Evolutionary conservation across 64 coral and sea anemone genomes (phyloP), one percentile per base, ranked within the genome.

Genomic region (Pocillopora damicornis): DNA sequence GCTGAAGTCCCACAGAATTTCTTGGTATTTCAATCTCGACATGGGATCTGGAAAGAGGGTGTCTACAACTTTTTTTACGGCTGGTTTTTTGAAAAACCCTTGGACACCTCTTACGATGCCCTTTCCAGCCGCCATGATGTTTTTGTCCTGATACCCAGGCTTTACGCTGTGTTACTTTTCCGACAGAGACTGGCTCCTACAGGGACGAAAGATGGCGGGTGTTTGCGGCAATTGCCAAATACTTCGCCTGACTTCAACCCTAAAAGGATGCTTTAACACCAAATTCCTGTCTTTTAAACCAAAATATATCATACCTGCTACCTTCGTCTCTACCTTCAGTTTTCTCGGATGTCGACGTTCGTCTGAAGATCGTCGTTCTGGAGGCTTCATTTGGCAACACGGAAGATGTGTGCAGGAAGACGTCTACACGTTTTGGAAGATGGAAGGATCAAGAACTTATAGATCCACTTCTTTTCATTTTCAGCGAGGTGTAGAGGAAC

Each of bases 1-100:
- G 30, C 88, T 95, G 37, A 99, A 99, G 76, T 95, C 88, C 90
- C 97, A 95, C 56, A 99, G 58, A 83, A 99, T 90, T 73, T 90
- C 79, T 38, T 95, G 87, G 26, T 89, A 89, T 59, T 91, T 92
- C 16, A 93, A 97, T 18, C 93, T 81, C 58, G 93, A 83, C 94
- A 97, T 97, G 13, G 94, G 94, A 66, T 97, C 94, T 2, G 94
- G 94, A 73, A 97, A 97, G 36, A 97, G 75, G 0, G 88, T 90
- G 35, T 93, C 88, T 34, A 93, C 91, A 16, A 88, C 94, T 62
- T 68, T 90, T 74, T 97, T 89, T 14, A 97, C 18, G 16, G 78
- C 61, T 11, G 88, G 91, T 73, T 87, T 93, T 58, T 71, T 75
- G 35, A 97, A 88, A 26, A 97, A 83, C 36, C 92, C 82, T 76